These are phyloP conservation scores for Manduca sexta DNA, from an alignment of 1,140 invertebrate genomes.

Conservation along the genomic window DNA sequence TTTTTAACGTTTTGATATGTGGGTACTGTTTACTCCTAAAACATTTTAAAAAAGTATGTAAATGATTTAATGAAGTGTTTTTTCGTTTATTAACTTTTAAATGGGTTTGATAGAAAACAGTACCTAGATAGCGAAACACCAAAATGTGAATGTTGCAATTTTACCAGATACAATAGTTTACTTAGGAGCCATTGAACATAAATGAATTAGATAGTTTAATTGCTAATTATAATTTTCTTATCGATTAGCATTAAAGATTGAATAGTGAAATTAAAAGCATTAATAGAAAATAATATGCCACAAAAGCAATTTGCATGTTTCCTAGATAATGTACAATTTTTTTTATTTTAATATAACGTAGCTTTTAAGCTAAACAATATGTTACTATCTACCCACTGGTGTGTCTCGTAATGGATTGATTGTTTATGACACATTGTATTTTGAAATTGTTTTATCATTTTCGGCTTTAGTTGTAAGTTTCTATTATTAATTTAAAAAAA, in stretches of 20 bases:
- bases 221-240: not conserved
- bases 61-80: too few species aligned
- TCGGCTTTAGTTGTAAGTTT: conserved; percentile 45
- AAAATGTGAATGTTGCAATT: too few species aligned
- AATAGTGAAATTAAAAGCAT: conserved; percentile 3
- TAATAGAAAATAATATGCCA: conserved; percentile 20
- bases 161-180: too few species aligned
- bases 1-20: too few species aligned
- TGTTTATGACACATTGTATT: conserved; percentile 3
- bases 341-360: conserved; percentile 5
- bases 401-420: conserved; percentile 2
- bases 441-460: conserved; percentile 1
- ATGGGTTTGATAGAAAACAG: too few species aligned
- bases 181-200: too few species aligned
- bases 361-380: conserved; percentile 13
- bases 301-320: conserved; percentile 39
- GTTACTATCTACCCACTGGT: conserved; percentile 3
- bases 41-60: too few species aligned
- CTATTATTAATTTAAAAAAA: conserved; percentile 59
- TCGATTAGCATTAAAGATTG: not conserved
- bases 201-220: too few species aligned
- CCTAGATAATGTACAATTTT: conserved; percentile 44
- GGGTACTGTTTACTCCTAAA: too few species aligned
- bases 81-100: too few species aligned
- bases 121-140: too few species aligned